These are phyloP conservation scores for Spinus olivaceus DNA, from an alignment of 2,797 vertebrate species.

Conservation along the genomic window DNA sequence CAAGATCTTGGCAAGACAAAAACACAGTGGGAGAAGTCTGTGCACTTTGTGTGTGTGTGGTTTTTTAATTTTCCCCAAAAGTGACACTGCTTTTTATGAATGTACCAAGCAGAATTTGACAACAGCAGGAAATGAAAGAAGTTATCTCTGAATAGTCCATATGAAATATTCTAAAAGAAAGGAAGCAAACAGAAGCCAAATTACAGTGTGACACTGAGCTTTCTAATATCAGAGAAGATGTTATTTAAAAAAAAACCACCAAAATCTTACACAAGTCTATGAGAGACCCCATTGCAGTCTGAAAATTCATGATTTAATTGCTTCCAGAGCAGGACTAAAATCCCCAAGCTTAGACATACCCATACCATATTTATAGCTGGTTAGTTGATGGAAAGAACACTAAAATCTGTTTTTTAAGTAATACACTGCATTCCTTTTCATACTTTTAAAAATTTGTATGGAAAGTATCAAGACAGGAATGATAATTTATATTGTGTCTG, in stretches of 20 bases:
- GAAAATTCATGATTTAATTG: not conserved
- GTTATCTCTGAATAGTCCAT: conserved; percentile 18
- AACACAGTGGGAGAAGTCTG: not conserved
- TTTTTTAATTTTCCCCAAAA: not conserved
- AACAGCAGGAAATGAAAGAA: conserved; percentile 50
- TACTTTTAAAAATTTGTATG: accelerated
- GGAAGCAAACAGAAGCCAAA: not conserved
- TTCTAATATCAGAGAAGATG: not conserved
- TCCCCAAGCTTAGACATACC: not conserved
- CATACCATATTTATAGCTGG: not conserved
- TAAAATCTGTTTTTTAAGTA: not conserved
- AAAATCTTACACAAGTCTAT: not conserved
- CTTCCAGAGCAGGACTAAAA: not conserved
- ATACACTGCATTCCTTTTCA: not conserved
- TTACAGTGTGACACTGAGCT: not conserved
- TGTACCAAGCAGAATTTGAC: not conserved
- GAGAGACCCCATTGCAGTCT: not conserved
- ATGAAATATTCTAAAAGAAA: conserved; percentile 25
- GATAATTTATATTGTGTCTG: not conserved
- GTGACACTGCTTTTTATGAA: not conserved
- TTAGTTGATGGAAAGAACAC: not conserved
- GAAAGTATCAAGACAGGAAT: not conserved
- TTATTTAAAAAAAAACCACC: not conserved
- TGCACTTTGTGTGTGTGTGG: not conserved
- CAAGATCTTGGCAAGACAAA: not conserved